A percentile compares a stretch with the other conserved stretches of the same genome.
phyloP scores from a whole-genome alignment of 1,140 invertebrate species.

The Drosophila sucinea region DNA sequence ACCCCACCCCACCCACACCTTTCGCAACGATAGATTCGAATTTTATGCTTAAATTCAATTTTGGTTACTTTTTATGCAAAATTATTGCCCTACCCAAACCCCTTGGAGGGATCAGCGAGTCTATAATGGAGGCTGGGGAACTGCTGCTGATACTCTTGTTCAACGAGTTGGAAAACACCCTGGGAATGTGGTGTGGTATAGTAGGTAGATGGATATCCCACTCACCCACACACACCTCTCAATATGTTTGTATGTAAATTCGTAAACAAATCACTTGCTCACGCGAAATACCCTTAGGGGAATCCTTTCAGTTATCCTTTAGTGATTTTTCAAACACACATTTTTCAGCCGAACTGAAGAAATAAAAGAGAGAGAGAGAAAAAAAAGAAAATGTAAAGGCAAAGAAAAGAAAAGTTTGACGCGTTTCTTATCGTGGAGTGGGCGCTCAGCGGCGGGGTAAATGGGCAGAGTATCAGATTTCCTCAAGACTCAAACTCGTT shows the following conservation, averaged over 20 bases:
- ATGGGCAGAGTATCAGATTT: constrained; percentile 58
- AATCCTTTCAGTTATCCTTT: constrained; percentile 78
- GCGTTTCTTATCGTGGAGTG: constrained; percentile 36
- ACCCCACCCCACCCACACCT: neutral
- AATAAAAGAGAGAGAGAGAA: neutral
- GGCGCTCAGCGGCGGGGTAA: neutral
- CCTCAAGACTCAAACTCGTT: constrained; percentile 33
- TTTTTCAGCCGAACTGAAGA: constrained; percentile 26
- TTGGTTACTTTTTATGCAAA: constrained; percentile 75
- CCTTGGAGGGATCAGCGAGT: constrained; percentile 32
- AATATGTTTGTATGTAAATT: constrained; percentile 67
- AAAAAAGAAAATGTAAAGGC: constrained; percentile 1
- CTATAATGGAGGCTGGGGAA: neutral
- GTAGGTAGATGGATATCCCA: constrained; percentile 8
- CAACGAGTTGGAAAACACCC: constrained; percentile 76
- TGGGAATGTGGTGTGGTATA: constrained; percentile 41
- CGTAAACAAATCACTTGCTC: constrained; percentile 76
- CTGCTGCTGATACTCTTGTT: constrained; percentile 36
- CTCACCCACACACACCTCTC: neutral
- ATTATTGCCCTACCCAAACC: constrained; percentile 58
- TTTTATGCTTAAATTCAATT: constrained; percentile 66
- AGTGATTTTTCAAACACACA: constrained; percentile 81
- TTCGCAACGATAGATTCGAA: constrained; percentile 28
- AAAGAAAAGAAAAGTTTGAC: constrained; percentile 61
- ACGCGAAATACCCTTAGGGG: constrained; percentile 74